Evolutionary conservation across 2,797 vertebrate species (phyloP), one percentile per base, ranked within the genome.

Genomic region (Melanotaenia boesemani): DNA sequence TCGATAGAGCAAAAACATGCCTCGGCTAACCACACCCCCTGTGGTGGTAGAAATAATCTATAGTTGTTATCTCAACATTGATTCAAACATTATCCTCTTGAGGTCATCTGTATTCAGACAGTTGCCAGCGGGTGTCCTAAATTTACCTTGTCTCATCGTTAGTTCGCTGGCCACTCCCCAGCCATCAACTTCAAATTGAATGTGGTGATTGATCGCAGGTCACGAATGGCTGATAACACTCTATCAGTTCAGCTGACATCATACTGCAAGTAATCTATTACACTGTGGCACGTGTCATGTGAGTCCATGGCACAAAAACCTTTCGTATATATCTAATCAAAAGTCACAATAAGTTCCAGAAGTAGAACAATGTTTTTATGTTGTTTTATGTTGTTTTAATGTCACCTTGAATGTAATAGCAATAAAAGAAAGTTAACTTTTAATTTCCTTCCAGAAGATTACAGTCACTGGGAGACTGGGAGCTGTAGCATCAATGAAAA

Each of bases 191-290:
- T 80, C 74, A 86, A 74, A 88, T 77, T 87, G 86, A 91, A 90
- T 69, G 72, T 15, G 22, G 68, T 88, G 88, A 95, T 89, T 91
- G 91, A 93, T 93, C 75, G 79, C 60, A 30, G 88, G 77, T 86
- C 81, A 72, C 28, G 65, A 71, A 67, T 54, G 30, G 85, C 88
- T 86, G 72, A 83, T 88, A 86, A 86, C 81, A 74, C 90, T 92
- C 82, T 74, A 88, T 93, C 86, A 89, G 77, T 37, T 61, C 32
- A 70, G 72, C 73, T 83, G 84, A 85, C 87, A 88, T 83, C 79
- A 86, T 26, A 54, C 57, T 34, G 67, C 66, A 26, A 79, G 79
- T 87, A 84, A 91, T 92, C 84, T 79, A 78, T 91, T 84, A 85
- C 69, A 66, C 54, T 63, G 54, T 71, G 73, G 67, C 77, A 70